Evolutionary conservation across 1,140 invertebrate genomes (phyloP).

Genomic region (Leptinotarsa lineolata): DNA sequence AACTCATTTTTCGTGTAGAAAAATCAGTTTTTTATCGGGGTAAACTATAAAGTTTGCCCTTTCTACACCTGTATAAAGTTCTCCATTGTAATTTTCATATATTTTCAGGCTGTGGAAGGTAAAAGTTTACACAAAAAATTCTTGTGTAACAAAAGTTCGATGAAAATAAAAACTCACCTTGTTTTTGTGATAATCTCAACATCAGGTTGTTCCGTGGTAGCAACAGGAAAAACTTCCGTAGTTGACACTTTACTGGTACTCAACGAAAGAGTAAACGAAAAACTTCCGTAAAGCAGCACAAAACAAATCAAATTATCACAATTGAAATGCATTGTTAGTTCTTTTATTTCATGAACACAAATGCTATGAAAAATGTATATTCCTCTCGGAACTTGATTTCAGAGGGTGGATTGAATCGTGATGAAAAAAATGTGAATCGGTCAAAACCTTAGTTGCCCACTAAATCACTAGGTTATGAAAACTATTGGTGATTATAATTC

Average conservation of each 20-base stretch:
- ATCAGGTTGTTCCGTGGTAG: constrained; percentile 14
- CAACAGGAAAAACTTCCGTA: constrained; percentile 17
- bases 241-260: constrained; percentile 12
- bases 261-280: background rate
- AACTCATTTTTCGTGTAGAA: too few species aligned
- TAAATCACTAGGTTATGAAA: constrained; percentile 14
- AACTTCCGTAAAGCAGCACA: constrained; percentile 10
- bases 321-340: constrained; percentile 18
- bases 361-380: constrained; percentile 10
- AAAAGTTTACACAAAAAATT: too few species aligned
- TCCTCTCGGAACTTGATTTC: constrained; percentile 27
- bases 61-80: too few species aligned
- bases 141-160: background rate
- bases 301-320: constrained; percentile 13
- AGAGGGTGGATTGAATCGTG: background rate
- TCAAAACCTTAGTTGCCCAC: constrained; percentile 33
- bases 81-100: too few species aligned
- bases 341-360: constrained; percentile 22
- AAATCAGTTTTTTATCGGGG: too few species aligned
- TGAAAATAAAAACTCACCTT: constrained; percentile 2
- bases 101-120: too few species aligned
- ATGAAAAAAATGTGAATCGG: constrained; percentile 25
- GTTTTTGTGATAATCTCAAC: constrained; percentile 14
- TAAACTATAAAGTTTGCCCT: too few species aligned
- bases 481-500: constrained; percentile 39